Percentiles rank a stretch among this genome's conserved stretches.
These are phyloP conservation scores for Gallinago solitaria DNA, from an alignment of 2,797 vertebrate genomes.

Conservation along the genomic window DNA sequence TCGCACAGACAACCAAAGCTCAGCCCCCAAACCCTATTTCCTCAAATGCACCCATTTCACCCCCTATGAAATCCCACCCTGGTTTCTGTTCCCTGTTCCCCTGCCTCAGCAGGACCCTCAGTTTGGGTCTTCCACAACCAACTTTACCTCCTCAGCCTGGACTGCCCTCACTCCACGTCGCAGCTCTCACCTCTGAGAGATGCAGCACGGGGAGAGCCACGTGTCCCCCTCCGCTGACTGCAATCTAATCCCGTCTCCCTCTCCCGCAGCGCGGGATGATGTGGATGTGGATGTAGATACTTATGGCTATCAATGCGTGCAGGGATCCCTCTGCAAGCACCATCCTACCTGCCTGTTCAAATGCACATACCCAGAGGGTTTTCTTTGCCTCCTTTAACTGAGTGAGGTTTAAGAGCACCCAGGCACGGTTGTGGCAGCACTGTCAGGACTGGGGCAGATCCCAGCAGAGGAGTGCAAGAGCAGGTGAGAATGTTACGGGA, in stretches of 20 bases:
- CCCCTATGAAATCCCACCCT: not conserved
- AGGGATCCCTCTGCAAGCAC: not conserved
- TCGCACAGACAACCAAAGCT: not conserved
- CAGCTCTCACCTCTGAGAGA: not conserved
- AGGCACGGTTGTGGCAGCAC: rapidly evolving
- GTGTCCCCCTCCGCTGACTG: rapidly evolving
- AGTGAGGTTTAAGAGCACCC: not conserved
- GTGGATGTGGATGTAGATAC: not conserved
- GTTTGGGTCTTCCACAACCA: not conserved
- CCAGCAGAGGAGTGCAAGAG: not conserved
- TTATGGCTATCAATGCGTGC: rapidly evolving
- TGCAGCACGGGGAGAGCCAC: rapidly evolving
- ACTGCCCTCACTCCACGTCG: rapidly evolving
- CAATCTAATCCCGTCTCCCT: not conserved
- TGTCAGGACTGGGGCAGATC: not conserved
- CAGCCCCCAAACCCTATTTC: not conserved
- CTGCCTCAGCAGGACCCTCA: rapidly evolving
- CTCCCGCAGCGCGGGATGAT: rapidly evolving
- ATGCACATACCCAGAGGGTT: not conserved
- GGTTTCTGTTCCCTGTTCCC: not conserved
- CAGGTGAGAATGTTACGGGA: not conserved
- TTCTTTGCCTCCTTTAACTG: not conserved
- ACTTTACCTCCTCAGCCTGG: not conserved
- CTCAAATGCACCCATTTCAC: not conserved
- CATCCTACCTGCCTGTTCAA: not conserved